A percentile compares a stretch with the other conserved stretches of the same genome.
Conservation (phyloP, 1,140 invertebrate species). For the Palaemon carinicauda region DNA sequence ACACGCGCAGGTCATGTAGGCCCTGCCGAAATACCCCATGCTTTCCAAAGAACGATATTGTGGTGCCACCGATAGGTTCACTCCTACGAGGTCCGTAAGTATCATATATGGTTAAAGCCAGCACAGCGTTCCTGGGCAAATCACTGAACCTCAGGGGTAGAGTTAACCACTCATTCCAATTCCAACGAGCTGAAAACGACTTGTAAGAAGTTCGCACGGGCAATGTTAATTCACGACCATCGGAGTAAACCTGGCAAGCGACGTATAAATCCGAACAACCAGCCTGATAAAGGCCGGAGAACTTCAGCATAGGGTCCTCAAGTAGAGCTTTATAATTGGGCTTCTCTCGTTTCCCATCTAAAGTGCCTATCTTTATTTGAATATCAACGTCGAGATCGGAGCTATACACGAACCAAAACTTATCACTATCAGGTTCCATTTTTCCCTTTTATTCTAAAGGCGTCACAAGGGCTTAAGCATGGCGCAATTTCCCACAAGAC, state of each 20-base stretch:
- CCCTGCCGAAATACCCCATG: constrained; percentile 86
- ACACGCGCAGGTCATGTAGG: constrained; percentile 61
- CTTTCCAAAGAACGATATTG: constrained; percentile 91
- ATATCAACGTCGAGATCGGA: constrained; percentile 86
- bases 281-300: constrained; percentile 83
- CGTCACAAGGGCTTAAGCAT: no score
- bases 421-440: constrained; percentile 56
- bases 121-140: constrained; percentile 84
- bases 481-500: no score
- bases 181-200: constrained; percentile 90
- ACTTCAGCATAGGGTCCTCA: constrained; percentile 87
- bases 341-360: constrained; percentile 87
- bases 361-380: constrained; percentile 94
- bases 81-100: constrained; percentile 85
- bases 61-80: constrained; percentile 87
- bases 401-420: constrained; percentile 79
- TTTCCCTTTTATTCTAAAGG: not conserved
- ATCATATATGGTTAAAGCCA: constrained; percentile 94
- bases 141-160: constrained; percentile 92
- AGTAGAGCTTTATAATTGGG: constrained; percentile 89
- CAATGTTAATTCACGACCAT: constrained; percentile 78
- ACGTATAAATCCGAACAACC: constrained; percentile 87
- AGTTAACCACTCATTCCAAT: constrained; percentile 98
- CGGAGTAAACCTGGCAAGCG: constrained; percentile 78
- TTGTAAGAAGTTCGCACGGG: constrained; percentile 94